A percentile compares a stretch with the other conserved stretches of the same genome.
Evolutionary conservation across 1,140 invertebrate species (phyloP).

Genomic region (Lasaia peninsularis): DNA sequence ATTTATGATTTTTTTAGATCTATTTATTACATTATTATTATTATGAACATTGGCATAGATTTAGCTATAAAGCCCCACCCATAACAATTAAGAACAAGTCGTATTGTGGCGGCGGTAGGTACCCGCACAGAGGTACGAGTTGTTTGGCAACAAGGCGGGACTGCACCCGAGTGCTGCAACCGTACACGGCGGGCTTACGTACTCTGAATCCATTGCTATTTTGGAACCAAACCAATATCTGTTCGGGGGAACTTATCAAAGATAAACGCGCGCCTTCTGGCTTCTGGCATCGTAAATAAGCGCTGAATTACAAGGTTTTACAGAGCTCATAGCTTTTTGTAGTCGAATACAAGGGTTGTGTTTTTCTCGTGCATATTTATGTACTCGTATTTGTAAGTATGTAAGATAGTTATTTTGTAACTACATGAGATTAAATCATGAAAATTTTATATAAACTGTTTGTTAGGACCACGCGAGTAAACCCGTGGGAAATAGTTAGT

Average conservation of each 20-base stretch:
- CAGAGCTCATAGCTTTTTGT: too few species aligned
- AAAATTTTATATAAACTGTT: too few species aligned
- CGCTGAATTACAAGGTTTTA: background rate
- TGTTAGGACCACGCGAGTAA: too few species aligned
- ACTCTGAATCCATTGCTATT: constrained; percentile 17
- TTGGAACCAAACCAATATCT: constrained; percentile 19
- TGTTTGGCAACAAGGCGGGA: constrained; percentile 12
- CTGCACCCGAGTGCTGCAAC: constrained; percentile 12
- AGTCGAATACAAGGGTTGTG: too few species aligned
- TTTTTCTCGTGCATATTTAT: too few species aligned
- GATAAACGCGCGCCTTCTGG: background rate
- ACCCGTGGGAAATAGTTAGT: too few species aligned
- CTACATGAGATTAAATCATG: too few species aligned
- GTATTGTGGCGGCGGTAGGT: background rate
- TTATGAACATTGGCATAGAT: background rate
- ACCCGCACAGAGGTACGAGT: background rate
- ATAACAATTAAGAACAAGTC: background rate
- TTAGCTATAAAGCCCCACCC: background rate
- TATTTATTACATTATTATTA: background rate
- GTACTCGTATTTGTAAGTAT: too few species aligned
- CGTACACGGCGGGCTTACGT: constrained; percentile 16
- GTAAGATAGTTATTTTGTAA: too few species aligned
- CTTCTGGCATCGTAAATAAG: background rate
- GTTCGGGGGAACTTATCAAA: background rate
- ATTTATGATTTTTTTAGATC: too few species aligned